A percentile compares a stretch with the other conserved stretches of the same genome.
Conservation (phyloP, 2,113 vertebrate genomes). For the Canis aureus region DNA sequence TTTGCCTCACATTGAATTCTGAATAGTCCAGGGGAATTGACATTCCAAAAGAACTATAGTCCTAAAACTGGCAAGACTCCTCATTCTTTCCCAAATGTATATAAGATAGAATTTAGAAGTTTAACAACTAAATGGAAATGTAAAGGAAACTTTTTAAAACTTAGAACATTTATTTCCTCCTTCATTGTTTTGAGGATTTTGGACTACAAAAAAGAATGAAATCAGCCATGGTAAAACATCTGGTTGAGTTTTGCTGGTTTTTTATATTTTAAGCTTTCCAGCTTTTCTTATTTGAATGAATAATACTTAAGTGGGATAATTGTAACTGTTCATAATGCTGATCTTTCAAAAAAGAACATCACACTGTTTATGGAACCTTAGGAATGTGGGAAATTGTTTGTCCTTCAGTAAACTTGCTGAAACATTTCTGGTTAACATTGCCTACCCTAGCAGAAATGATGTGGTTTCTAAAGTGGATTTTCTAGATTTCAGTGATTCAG, state of each 20-base stretch:
- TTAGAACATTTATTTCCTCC: background rate
- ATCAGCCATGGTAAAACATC: background rate
- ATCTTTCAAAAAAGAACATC: slow-evolving; percentile 53
- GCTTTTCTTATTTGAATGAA: slow-evolving; percentile 35
- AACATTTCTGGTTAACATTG: slow-evolving; percentile 55
- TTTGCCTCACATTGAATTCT: background rate
- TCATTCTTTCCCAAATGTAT: background rate
- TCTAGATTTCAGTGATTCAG: background rate
- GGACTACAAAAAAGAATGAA: background rate
- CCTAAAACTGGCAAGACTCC: background rate
- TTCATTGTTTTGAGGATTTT: background rate
- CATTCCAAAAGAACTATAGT: background rate
- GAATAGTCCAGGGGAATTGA: background rate
- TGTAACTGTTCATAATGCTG: slow-evolving; percentile 7
- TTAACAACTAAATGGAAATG: slow-evolving; percentile 28
- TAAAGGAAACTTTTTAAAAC: slow-evolving; percentile 18
- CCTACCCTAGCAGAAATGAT: slow-evolving; percentile 44
- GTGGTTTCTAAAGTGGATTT: background rate
- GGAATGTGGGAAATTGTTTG: slow-evolving; percentile 44
- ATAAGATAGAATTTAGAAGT: background rate
- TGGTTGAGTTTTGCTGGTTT: slow-evolving; percentile 32
- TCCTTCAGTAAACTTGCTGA: slow-evolving; percentile 38
- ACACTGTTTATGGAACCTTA: background rate
- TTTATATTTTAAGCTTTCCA: slow-evolving; percentile 37
- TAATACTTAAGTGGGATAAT: slow-evolving; percentile 58